phyloP scores from a whole-genome alignment of 2,797 vertebrate species.

The Tympanoctomys barrerae region DNA sequence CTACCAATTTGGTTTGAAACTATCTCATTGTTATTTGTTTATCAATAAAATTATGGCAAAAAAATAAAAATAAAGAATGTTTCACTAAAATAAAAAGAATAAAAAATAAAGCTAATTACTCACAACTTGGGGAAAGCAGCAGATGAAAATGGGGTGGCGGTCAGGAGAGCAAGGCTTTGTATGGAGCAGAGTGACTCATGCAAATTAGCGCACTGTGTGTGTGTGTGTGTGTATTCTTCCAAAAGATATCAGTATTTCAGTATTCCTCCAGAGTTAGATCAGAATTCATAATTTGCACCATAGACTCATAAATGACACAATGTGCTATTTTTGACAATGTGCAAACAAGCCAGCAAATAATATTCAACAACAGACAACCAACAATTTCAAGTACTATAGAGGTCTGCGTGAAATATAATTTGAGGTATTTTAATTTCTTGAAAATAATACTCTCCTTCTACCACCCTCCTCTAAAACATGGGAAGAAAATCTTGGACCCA shows the following conservation, averaged over 20 bases:
- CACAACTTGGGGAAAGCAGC: background rate
- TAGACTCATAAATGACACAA: background rate
- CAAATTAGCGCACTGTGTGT: background rate
- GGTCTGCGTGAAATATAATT: background rate
- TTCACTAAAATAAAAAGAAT: too few relatives aligned
- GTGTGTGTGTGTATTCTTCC: background rate
- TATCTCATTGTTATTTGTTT: too few relatives aligned
- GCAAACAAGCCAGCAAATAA: background rate
- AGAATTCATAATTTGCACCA: constrained; percentile 32
- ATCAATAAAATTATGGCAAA: too few relatives aligned
- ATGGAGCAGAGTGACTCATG: rapidly evolving
- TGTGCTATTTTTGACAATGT: background rate
- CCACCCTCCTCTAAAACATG: background rate
- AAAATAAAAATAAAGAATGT: too few relatives aligned
- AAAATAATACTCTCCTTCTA: background rate
- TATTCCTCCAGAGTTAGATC: background rate
- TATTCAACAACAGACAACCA: constrained; percentile 14
- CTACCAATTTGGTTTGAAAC: too few relatives aligned
- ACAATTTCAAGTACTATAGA: background rate
- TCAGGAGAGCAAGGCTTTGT: background rate
- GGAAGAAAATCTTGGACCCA: background rate
- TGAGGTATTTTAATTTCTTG: background rate
- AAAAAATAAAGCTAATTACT: background rate
- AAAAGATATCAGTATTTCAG: background rate
- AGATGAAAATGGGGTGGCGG: background rate